Conservation (phyloP, 1,140 invertebrate genomes). For the Alviniconcha marisindica region DNA sequence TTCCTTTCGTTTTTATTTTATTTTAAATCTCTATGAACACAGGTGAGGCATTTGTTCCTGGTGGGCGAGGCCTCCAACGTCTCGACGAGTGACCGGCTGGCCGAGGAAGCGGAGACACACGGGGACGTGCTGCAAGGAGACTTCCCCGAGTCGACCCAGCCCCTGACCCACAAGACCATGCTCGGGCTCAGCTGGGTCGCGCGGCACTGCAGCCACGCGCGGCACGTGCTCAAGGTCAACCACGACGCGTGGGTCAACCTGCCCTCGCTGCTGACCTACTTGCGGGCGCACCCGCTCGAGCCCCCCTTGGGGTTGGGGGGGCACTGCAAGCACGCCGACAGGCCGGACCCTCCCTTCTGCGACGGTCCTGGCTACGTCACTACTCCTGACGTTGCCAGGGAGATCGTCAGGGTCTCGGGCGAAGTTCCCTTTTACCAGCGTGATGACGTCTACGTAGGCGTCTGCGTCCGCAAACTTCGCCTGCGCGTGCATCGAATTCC, state of each 20-base stretch:
- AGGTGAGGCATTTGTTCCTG: no score
- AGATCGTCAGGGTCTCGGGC: constrained; percentile 61
- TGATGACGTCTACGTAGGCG: constrained; percentile 73
- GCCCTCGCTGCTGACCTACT: constrained; percentile 25
- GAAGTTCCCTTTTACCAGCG: constrained; percentile 68
- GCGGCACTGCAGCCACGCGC: constrained; percentile 80
- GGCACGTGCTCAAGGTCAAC: constrained; percentile 76
- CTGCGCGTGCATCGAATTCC: neutral
- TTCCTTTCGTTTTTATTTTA: no score
- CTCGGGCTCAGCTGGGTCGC: constrained; percentile 86
- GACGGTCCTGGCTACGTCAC: constrained; percentile 73
- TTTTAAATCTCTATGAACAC: no score
- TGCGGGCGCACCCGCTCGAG: neutral
- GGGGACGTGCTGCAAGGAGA: neutral
- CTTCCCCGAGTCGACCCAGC: neutral
- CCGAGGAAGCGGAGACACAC: neutral
- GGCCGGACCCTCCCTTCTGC: constrained; percentile 75
- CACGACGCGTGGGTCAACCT: constrained; percentile 78
- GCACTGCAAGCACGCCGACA: constrained; percentile 29
- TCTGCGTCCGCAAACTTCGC: constrained; percentile 48
- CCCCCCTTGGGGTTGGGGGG: constrained; percentile 10
- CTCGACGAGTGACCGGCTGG: no score
- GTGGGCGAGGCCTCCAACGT: no score
- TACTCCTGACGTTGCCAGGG: constrained; percentile 62
- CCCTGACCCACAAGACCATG: neutral